These are phyloP conservation scores for Belonocnema kinseyi DNA, from an alignment of 1,140 invertebrate species.

Conservation along the genomic window DNA sequence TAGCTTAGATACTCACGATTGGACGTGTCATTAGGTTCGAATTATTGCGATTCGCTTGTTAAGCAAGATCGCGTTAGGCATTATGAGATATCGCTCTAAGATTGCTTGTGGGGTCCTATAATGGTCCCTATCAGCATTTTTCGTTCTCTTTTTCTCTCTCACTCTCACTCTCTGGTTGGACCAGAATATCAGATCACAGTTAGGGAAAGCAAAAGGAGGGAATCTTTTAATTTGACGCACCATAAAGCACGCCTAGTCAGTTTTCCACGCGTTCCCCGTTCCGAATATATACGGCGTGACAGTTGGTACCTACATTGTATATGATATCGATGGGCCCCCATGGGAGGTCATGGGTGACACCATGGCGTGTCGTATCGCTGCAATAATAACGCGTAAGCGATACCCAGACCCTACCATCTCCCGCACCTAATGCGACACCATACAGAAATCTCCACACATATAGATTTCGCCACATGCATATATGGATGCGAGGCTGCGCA, in stretches of 20 bases:
- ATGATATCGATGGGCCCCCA: constrained; percentile 65
- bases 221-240: constrained; percentile 77
- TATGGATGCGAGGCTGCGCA: constrained; percentile 40
- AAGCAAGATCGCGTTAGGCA: constrained; percentile 18
- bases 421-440: constrained; percentile 65
- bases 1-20: constrained; percentile 26
- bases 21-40: constrained; percentile 27
- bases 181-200: constrained; percentile 52
- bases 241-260: constrained; percentile 75
- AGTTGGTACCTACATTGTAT: constrained; percentile 70
- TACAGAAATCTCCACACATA: constrained; percentile 57
- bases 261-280: constrained; percentile 57
- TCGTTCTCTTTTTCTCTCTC: constrained; percentile 43
- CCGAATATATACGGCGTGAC: constrained; percentile 52
- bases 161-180: constrained; percentile 44
- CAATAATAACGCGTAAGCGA: constrained; percentile 76
- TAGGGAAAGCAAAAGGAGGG: constrained; percentile 60
- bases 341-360: constrained; percentile 72
- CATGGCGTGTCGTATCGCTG: constrained; percentile 73
- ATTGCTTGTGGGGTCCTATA: constrained; percentile 25
- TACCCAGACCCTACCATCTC: constrained; percentile 58
- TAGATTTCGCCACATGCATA: constrained; percentile 40
- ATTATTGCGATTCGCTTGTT: constrained; percentile 31
- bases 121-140: constrained; percentile 26
- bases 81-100: constrained; percentile 29